Evolutionary conservation across 2,888 invertebrate genomes (phyloP), one percentile per base, ranked within the genome.

Genomic region (Zygothrica quintamaculata): DNA sequence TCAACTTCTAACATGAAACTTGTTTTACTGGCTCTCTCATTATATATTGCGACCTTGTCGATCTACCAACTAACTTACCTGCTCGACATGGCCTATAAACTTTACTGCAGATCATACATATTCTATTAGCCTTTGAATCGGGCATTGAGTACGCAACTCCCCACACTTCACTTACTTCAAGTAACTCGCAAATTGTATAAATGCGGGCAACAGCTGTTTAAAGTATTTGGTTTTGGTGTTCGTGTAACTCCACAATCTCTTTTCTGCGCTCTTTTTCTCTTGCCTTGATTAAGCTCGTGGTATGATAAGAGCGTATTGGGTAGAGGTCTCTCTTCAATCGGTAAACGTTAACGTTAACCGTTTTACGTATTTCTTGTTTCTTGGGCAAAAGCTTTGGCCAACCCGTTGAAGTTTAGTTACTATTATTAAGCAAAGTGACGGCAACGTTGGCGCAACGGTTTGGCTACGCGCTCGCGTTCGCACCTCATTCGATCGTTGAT

Each of bases 381-480:
- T 65, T 50, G 25, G 15, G 33, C 25, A 29, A 62, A 67, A 77
- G 74, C 78, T 70, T 64, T 29, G 51, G 43, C 55, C 52, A 55
- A 51, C 46, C 36, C 53, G 25, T 12, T 42, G 39, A 57, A 56
- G 46, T 87, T 86, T 78, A 80, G 85, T 89, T 88, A 89, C 75
- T 84, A 84, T 82, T 88, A 89, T 88, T 89, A 88, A 87, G 74
- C 74, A 84, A 82, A 88, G 79, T 73, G 73, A 62, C 77, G 86
- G 79, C 73, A 59, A 77, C 73, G 78, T 66, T 67, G 69, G 64
- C 71, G 84, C 71, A 84, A 69, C 80, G 75, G 77, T 71, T 74
- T 48, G 42, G 61, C 62, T 65, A 46, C 70, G 75, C 77, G 74
- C 58, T 61, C 55, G 74, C 56, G 64, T 40, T 70, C 60, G 65